Evolutionary conservation across 2,888 invertebrate species (phyloP), one percentile per base, ranked within the genome.

Genomic region (Nemotelus pantherinus): DNA sequence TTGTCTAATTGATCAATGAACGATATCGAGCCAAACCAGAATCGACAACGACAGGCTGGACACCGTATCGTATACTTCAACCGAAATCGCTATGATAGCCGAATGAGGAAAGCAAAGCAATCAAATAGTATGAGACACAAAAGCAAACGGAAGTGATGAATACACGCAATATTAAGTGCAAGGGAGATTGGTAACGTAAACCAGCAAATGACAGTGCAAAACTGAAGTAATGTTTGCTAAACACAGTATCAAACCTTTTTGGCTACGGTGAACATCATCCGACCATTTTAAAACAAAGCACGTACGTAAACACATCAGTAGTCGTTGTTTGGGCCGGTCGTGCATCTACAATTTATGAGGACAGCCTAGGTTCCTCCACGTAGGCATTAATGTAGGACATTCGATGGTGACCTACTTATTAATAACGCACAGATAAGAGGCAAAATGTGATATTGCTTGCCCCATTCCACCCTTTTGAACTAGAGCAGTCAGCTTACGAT

Each of bases 271-370:
- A 68, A 58, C 74, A 70, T 70, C 70, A 78, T 78, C 76, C 70
- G 63, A 53, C 71, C 76, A 76, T 78, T 78, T 76, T 78, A 78
- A 76, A 78, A 77, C 71, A 77, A 76, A 72, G 71, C 78, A 78
- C 78, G 78, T 78, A 48, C 64, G 78, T 72, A 78, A 72, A 78
- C 76, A 78, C 68, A 76, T 63, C 57, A 63, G 72, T 44, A 6
- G 47, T 58, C 57, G 55, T 65, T 65, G 65, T 47, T 60, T 25
- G 25, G 25, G 25, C 25, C 10, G 67, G 67, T 50, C 50, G 50
- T 25, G 4, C 50, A 39, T 68, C 50, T 39, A 68, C 50, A 39
- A 48, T 48, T 68, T 48, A 7, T 1, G 25, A 10, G 25, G 25
- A 25, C 25, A 25, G 25, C 25, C 25, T 50, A 50, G 50, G n/a